These are phyloP conservation scores for Sciurus niger DNA, from an alignment of 2,113 vertebrate species.

Conservation along the genomic window DNA sequence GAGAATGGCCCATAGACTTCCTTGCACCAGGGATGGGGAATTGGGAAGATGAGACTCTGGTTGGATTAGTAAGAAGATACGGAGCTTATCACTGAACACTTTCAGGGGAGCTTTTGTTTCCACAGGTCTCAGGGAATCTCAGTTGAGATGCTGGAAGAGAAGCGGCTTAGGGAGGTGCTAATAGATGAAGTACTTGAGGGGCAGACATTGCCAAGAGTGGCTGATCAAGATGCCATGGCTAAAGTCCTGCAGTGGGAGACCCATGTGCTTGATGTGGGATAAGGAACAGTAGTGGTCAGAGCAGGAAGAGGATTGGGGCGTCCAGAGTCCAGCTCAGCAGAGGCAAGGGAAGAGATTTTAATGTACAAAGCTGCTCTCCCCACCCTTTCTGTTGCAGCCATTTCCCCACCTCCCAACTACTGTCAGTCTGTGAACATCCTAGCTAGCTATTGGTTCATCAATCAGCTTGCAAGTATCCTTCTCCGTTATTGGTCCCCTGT, in stretches of 20 bases:
- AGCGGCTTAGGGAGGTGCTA: too few species aligned
- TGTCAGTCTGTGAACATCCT: too few species aligned
- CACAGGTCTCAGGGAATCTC: neutral
- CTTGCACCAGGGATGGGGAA: neutral
- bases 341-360: neutral
- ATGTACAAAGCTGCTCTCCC: too few species aligned
- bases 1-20: too few species aligned
- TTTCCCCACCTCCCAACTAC: too few species aligned
- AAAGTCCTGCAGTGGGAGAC: neutral
- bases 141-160: neutral
- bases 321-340: neutral
- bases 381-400: too few species aligned
- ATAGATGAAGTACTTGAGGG: neutral
- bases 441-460: too few species aligned
- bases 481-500: too few species aligned
- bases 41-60: fast-evolving
- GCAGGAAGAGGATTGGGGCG: neutral
- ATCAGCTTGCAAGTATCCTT: too few species aligned
- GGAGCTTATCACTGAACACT: neutral
- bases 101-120: neutral
- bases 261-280: neutral
- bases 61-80: neutral
- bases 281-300: neutral
- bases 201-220: neutral
- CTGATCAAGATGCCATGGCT: neutral